Conservation (phyloP, 2,888 invertebrate species). For the Hirtodrosophila alboralis region DNA sequence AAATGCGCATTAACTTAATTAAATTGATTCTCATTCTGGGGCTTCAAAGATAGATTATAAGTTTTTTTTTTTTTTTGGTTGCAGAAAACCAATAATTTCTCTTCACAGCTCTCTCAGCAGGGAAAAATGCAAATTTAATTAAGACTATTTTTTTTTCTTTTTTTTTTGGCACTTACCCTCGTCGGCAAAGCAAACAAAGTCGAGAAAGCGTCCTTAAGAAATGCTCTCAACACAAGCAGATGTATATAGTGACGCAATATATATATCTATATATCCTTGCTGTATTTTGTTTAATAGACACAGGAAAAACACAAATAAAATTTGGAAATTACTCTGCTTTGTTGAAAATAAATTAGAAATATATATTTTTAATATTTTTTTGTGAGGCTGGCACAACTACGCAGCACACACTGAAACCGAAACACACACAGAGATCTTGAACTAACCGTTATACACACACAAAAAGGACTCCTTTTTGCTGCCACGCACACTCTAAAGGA, state of each 20-base stretch:
- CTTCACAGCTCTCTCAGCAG: too few species aligned
- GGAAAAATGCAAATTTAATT: slow-evolving; percentile 40
- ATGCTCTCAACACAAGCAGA: slow-evolving; percentile 25
- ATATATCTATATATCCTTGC: too few species aligned
- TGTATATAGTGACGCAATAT: slow-evolving; percentile 49
- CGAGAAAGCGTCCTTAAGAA: slow-evolving; percentile 23
- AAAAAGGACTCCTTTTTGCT: slow-evolving; percentile 55
- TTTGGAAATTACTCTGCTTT: slow-evolving; percentile 12
- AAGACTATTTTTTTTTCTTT: slow-evolving; percentile 22
- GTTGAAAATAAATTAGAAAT: not conserved
- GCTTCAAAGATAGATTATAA: too few species aligned
- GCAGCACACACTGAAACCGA: slow-evolving; percentile 25
- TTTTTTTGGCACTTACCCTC: slow-evolving; percentile 48
- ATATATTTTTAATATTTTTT: not conserved
- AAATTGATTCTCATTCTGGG: too few species aligned
- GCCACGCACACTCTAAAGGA: slow-evolving; percentile 38
- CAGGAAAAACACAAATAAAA: slow-evolving; percentile 16
- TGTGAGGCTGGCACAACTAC: slow-evolving; percentile 34
- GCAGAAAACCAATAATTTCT: slow-evolving; percentile 6
- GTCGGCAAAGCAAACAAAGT: slow-evolving; percentile 32
- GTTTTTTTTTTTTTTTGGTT: too few species aligned
- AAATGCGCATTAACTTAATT: too few species aligned
- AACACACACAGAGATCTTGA: slow-evolving; percentile 29
- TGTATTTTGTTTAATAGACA: slow-evolving; percentile 7
- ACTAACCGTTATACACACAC: slow-evolving; percentile 75